Base-by-base conservation (phyloP, 1,140 invertebrate genomes). In the Thalassaphorura encarpata region DNA sequence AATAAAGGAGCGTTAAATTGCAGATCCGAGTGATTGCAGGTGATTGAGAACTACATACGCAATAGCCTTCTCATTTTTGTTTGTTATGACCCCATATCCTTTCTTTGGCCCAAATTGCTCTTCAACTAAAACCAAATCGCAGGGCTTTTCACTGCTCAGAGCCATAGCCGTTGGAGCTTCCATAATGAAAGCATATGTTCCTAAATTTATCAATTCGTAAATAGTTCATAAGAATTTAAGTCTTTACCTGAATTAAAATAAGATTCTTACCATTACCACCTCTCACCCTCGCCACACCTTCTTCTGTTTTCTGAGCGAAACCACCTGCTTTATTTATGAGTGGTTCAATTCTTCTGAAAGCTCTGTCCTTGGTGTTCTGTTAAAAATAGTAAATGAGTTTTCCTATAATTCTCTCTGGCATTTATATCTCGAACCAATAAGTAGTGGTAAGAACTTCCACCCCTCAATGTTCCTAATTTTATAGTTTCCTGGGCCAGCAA, bases 81-180 rank as follows among this genome's bases (percentile, higher is more conserved):
- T 21, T n/a, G 40, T 36, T 15, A n/a, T 48, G 18, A 56, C 36
- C 5, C 26, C 55, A 29, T 42, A 56, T 11, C 48, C 55, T 27
- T 31, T 29, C 8, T 41, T 23, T 31, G 55, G 55, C 4, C 55
- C 55, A 94, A 79, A 74, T 90, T 87, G 62, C 83, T 78, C 50
- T 1, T 90, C 89, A 40, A 95, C 84, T 73, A 89, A 90, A 83
- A 95, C 90, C 2, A 93, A 93, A 68, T 97, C 89, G 71, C 94
- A 97, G 0, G 90, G 91, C 66, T n/a, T 88, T 81, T 53, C 86
- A 73, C 66, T 89, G 88, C 72, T 94, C 95, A 43, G 94, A 96
- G n/a, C n/a, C 68, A 96, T 91, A 67, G 94, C 94, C 67, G 85
- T 89, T 0, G 90, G 89, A 5, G 89, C 92, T 73, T 97, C 93